Percentiles rank a stretch among this genome's conserved stretches.
Evolutionary conservation across 2,113 vertebrate species (phyloP).

Genomic region (Actinemys pallida): DNA sequence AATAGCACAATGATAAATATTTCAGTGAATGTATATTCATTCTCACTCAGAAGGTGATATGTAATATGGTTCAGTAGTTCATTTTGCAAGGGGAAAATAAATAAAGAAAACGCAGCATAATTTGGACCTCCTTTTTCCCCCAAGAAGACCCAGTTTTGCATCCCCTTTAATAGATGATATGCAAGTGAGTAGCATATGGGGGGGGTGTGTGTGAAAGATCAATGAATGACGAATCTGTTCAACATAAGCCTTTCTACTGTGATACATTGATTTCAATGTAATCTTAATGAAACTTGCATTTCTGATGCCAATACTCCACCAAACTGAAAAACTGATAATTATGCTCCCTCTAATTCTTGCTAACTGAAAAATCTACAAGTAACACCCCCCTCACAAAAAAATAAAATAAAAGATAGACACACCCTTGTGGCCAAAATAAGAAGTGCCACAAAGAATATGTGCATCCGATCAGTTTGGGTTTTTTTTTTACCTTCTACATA

Average conservation of each 20-base stretch:
- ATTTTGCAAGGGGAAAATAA: background rate
- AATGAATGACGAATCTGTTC: background rate
- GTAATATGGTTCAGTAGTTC: background rate
- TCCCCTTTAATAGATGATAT: background rate
- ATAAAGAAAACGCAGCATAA: background rate
- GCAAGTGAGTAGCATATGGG: background rate
- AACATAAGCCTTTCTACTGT: background rate
- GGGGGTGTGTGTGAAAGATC: background rate
- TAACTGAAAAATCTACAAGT: background rate
- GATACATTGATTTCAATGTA: background rate
- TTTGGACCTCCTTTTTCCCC: background rate
- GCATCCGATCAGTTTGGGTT: too few species aligned
- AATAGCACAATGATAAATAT: background rate
- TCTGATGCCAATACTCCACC: background rate
- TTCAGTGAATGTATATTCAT: background rate
- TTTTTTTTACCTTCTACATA: accelerated
- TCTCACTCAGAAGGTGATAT: background rate
- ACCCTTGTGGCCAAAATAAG: constrained; percentile 25
- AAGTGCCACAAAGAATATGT: background rate
- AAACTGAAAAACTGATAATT: background rate
- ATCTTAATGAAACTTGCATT: background rate
- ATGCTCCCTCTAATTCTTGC: background rate
- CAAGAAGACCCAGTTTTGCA: background rate
- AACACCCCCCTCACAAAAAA: background rate
- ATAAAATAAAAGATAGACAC: background rate